phyloP scores from a whole-genome alignment of 2,888 invertebrate species.

The Limnephilus marmoratus region DNA sequence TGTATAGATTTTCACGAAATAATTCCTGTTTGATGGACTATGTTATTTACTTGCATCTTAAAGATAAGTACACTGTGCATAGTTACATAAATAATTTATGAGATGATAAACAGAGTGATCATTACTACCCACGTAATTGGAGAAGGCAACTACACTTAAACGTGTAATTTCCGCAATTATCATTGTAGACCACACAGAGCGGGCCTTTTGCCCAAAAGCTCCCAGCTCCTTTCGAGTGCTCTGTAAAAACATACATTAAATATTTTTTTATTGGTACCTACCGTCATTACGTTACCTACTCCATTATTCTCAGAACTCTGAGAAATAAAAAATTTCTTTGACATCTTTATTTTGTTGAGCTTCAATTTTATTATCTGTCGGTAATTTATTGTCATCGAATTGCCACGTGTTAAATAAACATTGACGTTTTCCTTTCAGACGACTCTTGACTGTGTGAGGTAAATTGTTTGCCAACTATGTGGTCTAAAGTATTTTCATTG shows the following conservation, averaged over 20 bases:
- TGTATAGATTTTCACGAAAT: neutral
- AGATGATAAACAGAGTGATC: conserved; percentile 42
- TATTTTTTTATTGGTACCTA: neutral
- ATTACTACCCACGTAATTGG: conserved; percentile 51
- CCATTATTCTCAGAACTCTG: neutral
- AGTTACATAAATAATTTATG: conserved; percentile 7
- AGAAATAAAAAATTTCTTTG: neutral
- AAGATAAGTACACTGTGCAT: neutral
- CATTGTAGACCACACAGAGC: conserved; percentile 58
- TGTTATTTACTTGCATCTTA: neutral
- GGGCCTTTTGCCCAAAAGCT: conserved; percentile 11
- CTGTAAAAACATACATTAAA: neutral
- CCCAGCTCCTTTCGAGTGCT: conserved; percentile 20
- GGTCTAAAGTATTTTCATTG: conserved; percentile 29
- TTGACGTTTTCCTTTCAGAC: conserved; percentile 7
- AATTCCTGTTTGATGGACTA: neutral
- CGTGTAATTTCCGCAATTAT: conserved; percentile 59
- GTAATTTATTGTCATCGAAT: conserved; percentile 7
- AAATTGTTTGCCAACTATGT: conserved; percentile 35
- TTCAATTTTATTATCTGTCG: neutral
- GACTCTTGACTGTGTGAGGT: conserved; percentile 30
- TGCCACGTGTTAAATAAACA: conserved; percentile 13
- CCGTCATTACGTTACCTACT: neutral
- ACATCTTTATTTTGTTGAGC: conserved; percentile 22
- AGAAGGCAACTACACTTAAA: conserved; percentile 45